phyloP scores from a whole-genome alignment of 1,140 invertebrate genomes.

The Panagrolaimus sp. region DNA sequence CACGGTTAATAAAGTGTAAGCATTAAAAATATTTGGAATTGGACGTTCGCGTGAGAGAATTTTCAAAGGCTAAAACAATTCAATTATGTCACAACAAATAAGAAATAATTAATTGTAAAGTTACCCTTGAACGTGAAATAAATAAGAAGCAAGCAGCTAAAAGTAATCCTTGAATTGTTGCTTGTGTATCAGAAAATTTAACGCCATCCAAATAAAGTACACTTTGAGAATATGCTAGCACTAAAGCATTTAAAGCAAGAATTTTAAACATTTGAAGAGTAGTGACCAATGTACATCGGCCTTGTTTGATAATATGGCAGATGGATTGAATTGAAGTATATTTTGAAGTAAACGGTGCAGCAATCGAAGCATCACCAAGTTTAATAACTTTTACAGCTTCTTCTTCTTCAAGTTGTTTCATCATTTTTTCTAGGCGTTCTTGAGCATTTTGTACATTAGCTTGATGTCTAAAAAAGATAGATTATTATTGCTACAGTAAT shows the following conservation, averaged over 20 bases:
- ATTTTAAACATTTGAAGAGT: slow-evolving; percentile 99
- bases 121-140: slow-evolving; percentile 91
- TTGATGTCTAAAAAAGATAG: neutral
- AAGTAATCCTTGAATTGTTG: slow-evolving; percentile 85
- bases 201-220: slow-evolving; percentile 96
- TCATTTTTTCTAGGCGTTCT: slow-evolving; percentile 67
- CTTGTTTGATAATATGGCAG: slow-evolving; percentile 97
- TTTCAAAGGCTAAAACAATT: slow-evolving; percentile 73
- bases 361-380: slow-evolving; percentile 95
- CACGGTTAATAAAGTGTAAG: slow-evolving; percentile 92
- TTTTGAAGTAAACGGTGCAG: slow-evolving; percentile 96
- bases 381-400: slow-evolving; percentile 81
- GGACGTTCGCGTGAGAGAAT: slow-evolving; percentile 85
- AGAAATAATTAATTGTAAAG: slow-evolving; percentile 9
- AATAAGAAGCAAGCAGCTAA: slow-evolving; percentile 93
- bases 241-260: slow-evolving; percentile 91
- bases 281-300: slow-evolving; percentile 93
- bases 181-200: slow-evolving; percentile 93
- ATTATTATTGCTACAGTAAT: too few relatives aligned
- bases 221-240: slow-evolving; percentile 94
- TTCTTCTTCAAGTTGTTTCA: slow-evolving; percentile 85
- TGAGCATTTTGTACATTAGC: slow-evolving; percentile 29
- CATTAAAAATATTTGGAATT: slow-evolving; percentile 95
- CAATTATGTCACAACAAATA: slow-evolving; percentile 15
- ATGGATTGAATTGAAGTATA: slow-evolving; percentile 92